Conservation (phyloP, 2,797 vertebrate species). For the Hypotaenidia okinawae region DNA sequence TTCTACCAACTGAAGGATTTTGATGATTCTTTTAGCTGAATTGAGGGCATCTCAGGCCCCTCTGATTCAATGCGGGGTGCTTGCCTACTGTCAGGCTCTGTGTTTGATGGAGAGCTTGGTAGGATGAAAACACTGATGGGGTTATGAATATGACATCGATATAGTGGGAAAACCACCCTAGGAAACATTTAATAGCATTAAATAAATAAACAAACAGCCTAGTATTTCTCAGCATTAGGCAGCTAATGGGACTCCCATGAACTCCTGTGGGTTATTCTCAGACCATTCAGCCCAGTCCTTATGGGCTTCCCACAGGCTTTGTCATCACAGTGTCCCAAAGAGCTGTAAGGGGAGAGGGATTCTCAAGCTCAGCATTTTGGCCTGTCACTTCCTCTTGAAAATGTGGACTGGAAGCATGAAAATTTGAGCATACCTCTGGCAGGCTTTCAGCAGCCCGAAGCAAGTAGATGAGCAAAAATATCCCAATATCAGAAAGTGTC, state of each 20-base stretch:
- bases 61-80: neutral
- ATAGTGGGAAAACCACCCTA: neutral
- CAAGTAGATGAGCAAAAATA: neutral
- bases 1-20: neutral
- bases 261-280: neutral
- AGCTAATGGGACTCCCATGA: neutral
- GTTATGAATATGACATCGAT: neutral
- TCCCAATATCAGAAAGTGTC: neutral
- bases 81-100: neutral
- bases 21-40: neutral
- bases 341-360: neutral
- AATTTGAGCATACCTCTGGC: neutral
- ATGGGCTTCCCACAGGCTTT: neutral
- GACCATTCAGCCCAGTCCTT: neutral
- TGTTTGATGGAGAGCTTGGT: neutral
- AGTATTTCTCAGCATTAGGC: neutral
- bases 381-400: neutral
- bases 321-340: neutral
- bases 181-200: neutral
- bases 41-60: neutral
- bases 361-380: neutral
- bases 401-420: neutral
- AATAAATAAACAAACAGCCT: neutral
- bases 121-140: neutral
- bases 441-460: neutral